Percentiles rank a stretch among this genome's conserved stretches.
phyloP scores from a whole-genome alignment of 2,797 vertebrate species.

The Anableps anableps region DNA sequence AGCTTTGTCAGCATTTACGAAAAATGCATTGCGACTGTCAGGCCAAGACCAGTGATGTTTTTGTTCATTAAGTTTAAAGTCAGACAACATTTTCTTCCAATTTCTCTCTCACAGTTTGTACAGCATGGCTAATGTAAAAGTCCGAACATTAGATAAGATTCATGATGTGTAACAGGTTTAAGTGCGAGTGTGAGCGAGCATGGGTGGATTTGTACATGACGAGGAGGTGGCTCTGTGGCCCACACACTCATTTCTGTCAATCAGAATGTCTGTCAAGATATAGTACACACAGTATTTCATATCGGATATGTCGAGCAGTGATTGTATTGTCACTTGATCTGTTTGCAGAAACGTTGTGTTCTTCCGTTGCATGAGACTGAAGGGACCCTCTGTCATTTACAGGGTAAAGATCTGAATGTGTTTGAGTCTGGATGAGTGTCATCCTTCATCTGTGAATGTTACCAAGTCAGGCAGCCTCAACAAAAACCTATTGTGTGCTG shows the following conservation, averaged over 20 bases:
- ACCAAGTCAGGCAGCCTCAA: constrained; percentile 33
- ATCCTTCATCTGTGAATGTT: constrained; percentile 55
- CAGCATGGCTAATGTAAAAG: constrained; percentile 2
- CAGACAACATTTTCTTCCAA: not conserved
- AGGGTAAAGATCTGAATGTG: constrained; percentile 61
- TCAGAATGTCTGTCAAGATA: constrained; percentile 28
- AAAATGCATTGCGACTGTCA: not conserved
- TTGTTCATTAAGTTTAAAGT: constrained; percentile 4
- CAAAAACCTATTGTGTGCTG: constrained; percentile 47
- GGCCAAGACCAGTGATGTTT: not conserved
- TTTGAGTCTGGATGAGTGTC: constrained; percentile 42
- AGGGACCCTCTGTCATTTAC: constrained; percentile 57
- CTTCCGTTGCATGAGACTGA: constrained; percentile 22
- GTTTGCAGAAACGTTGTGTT: constrained; percentile 45
- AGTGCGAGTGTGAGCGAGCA: constrained; percentile 32
- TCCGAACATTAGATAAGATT: constrained; percentile 12
- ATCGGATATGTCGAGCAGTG: constrained; percentile 18
- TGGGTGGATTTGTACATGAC: constrained; percentile 45
- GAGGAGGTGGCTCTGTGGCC: constrained; percentile 14
- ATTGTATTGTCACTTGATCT: constrained; percentile 4
- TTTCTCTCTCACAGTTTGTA: not conserved
- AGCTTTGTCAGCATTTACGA: not conserved
- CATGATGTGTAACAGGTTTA: constrained; percentile 19
- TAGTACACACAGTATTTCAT: constrained; percentile 8
- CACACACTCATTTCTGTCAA: constrained; percentile 39